These are phyloP conservation scores for Aphodius sticticus DNA, from an alignment of 2,888 invertebrate genomes.

Conservation along the genomic window DNA sequence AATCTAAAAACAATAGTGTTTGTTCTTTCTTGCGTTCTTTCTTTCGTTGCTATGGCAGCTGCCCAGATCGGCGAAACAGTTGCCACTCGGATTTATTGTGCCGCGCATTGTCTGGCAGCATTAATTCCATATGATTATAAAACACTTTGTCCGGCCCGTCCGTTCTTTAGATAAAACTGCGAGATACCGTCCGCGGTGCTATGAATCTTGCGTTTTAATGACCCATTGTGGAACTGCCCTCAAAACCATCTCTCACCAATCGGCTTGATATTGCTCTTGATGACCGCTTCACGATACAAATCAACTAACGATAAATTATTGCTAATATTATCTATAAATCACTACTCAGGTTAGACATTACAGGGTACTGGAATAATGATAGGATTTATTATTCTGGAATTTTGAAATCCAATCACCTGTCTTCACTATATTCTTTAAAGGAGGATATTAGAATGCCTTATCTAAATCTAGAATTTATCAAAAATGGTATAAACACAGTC, in stretches of 20 bases:
- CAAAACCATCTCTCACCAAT: neutral
- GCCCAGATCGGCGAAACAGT: conserved; percentile 41
- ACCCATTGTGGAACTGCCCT: neutral
- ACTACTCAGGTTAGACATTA: neutral
- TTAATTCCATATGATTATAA: conserved; percentile 51
- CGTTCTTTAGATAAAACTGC: neutral
- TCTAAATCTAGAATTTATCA: too few relatives aligned
- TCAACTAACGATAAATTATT: neutral
- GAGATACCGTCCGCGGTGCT: neutral
- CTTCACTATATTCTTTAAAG: too few relatives aligned
- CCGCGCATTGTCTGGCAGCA: conserved; percentile 54
- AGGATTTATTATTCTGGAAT: too few relatives aligned
- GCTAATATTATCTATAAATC: neutral
- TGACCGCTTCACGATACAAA: neutral
- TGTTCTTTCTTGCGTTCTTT: conserved; percentile 36
- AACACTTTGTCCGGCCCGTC: conserved; percentile 34
- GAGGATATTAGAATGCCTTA: too few relatives aligned
- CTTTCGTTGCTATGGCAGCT: conserved; percentile 55
- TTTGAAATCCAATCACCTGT: too few relatives aligned
- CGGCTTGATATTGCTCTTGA: neutral
- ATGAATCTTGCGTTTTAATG: neutral
- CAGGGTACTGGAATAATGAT: too few relatives aligned
- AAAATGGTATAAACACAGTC: too few relatives aligned
- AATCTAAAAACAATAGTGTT: conserved; percentile 56
- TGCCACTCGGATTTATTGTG: conserved; percentile 53